A percentile compares a stretch with the other conserved stretches of the same genome.
These are phyloP conservation scores for Ariolimax columbianus DNA, from an alignment of 2,888 invertebrate species.

Conservation along the genomic window DNA sequence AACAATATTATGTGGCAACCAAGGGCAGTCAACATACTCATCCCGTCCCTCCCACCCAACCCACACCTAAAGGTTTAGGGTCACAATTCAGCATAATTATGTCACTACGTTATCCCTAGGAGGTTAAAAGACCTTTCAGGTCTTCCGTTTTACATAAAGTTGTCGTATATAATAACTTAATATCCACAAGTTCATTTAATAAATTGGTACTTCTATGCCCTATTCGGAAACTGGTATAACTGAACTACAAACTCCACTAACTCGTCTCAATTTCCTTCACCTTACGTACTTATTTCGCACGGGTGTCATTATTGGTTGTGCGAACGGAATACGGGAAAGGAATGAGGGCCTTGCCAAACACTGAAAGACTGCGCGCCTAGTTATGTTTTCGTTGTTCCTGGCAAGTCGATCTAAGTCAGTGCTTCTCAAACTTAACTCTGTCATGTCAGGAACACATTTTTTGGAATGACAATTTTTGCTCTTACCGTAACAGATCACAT, in stretches of 20 bases:
- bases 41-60: neutral
- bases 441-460: no score
- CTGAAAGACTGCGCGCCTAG: neutral
- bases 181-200: no score
- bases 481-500: no score
- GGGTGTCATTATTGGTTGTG: neutral
- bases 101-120: no score
- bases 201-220: no score
- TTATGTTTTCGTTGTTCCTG: neutral
- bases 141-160: no score
- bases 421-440: neutral
- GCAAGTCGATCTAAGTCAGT: constrained; percentile 21
- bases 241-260: neutral
- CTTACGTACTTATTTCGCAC: no score
- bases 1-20: neutral
- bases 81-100: no score
- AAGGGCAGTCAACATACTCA: neutral
- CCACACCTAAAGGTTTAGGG: no score
- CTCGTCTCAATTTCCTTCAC: neutral
- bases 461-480: no score
- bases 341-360: neutral
- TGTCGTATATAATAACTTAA: no score
- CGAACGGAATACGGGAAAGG: neutral
- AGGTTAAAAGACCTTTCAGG: no score
- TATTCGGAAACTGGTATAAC: neutral